phyloP scores from a whole-genome alignment of 2,797 vertebrate genomes.

The Sebastes alutus region DNA sequence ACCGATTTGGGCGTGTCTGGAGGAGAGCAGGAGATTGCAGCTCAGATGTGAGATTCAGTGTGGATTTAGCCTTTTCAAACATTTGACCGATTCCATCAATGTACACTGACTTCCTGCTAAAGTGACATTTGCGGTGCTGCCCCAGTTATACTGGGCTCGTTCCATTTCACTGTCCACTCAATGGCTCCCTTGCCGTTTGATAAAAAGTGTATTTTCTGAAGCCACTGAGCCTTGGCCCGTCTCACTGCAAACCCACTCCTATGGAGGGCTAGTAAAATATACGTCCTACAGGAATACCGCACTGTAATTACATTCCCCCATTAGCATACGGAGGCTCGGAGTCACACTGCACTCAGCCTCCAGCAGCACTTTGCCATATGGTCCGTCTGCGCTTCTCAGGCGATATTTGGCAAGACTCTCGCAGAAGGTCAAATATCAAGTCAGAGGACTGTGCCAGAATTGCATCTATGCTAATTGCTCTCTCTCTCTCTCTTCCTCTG shows the following conservation, averaged over 20 bases:
- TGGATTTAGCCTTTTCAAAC: slow-evolving; percentile 6
- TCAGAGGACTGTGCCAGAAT: slow-evolving; percentile 80
- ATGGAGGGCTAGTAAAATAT: slow-evolving; percentile 68
- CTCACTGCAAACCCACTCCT: slow-evolving; percentile 59
- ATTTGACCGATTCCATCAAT: slow-evolving; percentile 7
- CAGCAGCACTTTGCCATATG: slow-evolving; percentile 81
- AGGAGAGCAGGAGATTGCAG: slow-evolving; percentile 12
- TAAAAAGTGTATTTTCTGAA: slow-evolving; percentile 56
- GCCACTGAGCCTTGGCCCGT: slow-evolving; percentile 46
- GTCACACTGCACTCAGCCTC: slow-evolving; percentile 74
- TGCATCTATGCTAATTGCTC: slow-evolving; percentile 83
- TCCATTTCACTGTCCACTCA: slow-evolving; percentile 51
- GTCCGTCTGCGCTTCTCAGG: slow-evolving; percentile 75
- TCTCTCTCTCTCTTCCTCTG: slow-evolving; percentile 42
- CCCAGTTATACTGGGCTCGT: slow-evolving; percentile 29
- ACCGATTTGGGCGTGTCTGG: slow-evolving; percentile 20
- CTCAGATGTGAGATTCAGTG: neutral
- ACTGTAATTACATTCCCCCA: slow-evolving; percentile 79
- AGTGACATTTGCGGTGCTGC: slow-evolving; percentile 21
- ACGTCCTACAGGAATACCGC: slow-evolving; percentile 75
- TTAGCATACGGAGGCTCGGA: slow-evolving; percentile 77
- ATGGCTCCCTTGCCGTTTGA: slow-evolving; percentile 27
- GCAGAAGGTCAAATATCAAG: slow-evolving; percentile 85
- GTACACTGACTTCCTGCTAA: slow-evolving; percentile 8
- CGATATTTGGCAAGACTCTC: slow-evolving; percentile 76